Base-by-base conservation (phyloP, 2,888 invertebrate genomes). In the Dastarcus helophoroides region DNA sequence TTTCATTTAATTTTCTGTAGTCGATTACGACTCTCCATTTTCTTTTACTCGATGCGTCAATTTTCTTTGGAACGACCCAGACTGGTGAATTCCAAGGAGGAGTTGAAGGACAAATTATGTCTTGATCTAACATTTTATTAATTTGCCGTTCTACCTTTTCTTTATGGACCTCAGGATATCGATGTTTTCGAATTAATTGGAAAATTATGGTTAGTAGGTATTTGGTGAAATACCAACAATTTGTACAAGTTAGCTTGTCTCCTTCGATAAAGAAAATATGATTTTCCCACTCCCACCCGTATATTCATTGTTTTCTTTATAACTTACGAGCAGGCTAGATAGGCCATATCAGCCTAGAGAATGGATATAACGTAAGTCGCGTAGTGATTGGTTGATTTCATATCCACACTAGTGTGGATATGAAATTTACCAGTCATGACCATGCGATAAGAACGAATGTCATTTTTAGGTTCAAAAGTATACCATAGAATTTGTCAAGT, bases 1-100 rank as follows among this genome's bases (percentile, higher is more conserved):
- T 39, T 11, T 53, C 45, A 33, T 57, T 58, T 29, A 56, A 31
- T 38, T 50, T 46, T 8, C 54, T 30, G 33, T 51, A 58, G 31
- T 59, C 55, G 2, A 54, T 46, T 4, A 59, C 58, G 12, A 58
- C 36, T 14, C 53, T 35, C 46, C 42, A 53, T 40, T 45, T 41
- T 9, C 32, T 31, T 33, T 46, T 40, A 9, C 48, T 46, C 3
- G 42, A 33, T 4, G 46, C 30, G 32, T 54, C 53, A 8, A 24
- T 4, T 34, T 50, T 53, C 34, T 53, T 51, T 3, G 46, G 45
- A 4, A 53, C 52, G 1, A 56, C 40, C 42, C 47, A 47, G 2
- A 52, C 7, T 3, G 51, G 50, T 21, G 34, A 33, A 19, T 26
- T 37, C 37, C 40, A 50, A 2, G 49, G 48, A 15, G 35, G 33